phyloP scores from a whole-genome alignment of 2,888 invertebrate genomes.

The Nymphalis c-album region DNA sequence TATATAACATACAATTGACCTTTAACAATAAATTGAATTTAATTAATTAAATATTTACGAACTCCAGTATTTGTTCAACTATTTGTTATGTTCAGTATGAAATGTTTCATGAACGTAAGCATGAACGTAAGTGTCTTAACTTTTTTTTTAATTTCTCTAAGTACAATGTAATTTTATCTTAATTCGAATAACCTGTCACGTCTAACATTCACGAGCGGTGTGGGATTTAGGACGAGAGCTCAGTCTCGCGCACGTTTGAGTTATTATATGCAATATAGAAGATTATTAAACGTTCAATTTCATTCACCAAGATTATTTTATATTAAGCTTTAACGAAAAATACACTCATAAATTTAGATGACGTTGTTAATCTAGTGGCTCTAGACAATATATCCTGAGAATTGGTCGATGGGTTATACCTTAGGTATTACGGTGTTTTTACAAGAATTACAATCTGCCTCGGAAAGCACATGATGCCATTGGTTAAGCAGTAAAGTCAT shows the following conservation, averaged over 20 bases:
- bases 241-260: constrained; percentile 43
- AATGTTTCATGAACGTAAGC: not conserved
- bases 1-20: not conserved
- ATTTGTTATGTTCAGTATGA: no score
- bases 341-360: not conserved
- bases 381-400: no score
- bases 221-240: constrained; percentile 52
- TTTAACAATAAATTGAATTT: not conserved
- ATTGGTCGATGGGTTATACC: no score
- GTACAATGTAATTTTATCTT: constrained; percentile 16
- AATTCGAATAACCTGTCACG: constrained; percentile 48
- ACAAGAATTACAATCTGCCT: no score
- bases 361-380: no score
- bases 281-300: constrained; percentile 18
- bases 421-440: no score
- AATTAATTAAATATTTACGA: not conserved
- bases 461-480: no score
- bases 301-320: not conserved
- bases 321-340: not conserved
- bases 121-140: not conserved
- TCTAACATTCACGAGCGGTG: constrained; percentile 54
- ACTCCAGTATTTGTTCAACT: no score
- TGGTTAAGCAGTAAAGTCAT: no score
- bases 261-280: constrained; percentile 30
- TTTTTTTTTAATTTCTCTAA: not conserved